These are phyloP conservation scores for Pseudotriccus pelzelni DNA, from an alignment of 2,797 vertebrate genomes.

Conservation along the genomic window DNA sequence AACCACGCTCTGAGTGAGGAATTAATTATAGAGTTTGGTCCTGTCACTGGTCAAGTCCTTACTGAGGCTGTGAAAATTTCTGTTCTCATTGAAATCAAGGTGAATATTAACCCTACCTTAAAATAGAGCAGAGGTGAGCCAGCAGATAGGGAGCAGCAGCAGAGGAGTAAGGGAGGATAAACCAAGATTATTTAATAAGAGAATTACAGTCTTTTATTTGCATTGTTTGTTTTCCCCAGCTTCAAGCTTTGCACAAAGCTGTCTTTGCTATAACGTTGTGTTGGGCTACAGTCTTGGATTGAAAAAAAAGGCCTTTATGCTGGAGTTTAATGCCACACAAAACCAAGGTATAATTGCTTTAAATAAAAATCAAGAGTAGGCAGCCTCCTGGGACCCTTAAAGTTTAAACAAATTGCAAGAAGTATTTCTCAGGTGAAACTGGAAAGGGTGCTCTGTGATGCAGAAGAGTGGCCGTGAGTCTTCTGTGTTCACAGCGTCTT, in stretches of 20 bases:
- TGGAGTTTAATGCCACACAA: not conserved
- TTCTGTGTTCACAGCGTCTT: slow-evolving; percentile 45
- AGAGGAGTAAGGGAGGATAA: not conserved
- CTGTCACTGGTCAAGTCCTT: not conserved
- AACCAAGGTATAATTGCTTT: not conserved
- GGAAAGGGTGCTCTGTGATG: slow-evolving; percentile 55
- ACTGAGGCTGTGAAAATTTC: not conserved
- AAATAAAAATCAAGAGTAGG: slow-evolving; percentile 17
- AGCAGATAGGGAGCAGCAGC: not conserved
- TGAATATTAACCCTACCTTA: not conserved
- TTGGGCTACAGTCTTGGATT: not conserved
- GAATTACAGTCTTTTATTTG: slow-evolving; percentile 10
- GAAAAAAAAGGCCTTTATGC: not conserved
- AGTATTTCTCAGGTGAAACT: slow-evolving; percentile 51
- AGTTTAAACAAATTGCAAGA: slow-evolving; percentile 59
- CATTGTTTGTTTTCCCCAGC: not conserved
- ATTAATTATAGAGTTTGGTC: not conserved
- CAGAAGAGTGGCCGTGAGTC: slow-evolving; percentile 52
- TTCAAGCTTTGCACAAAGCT: slow-evolving; percentile 16
- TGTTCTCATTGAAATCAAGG: not conserved
- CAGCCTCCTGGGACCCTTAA: slow-evolving; percentile 1
- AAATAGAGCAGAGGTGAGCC: not conserved
- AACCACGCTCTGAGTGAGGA: not conserved
- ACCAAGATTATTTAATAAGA: not conserved
- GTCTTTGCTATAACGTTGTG: not conserved